Evolutionary conservation across 2,797 vertebrate genomes (phyloP).

Genomic region (Threskiornis aethiopicus): DNA sequence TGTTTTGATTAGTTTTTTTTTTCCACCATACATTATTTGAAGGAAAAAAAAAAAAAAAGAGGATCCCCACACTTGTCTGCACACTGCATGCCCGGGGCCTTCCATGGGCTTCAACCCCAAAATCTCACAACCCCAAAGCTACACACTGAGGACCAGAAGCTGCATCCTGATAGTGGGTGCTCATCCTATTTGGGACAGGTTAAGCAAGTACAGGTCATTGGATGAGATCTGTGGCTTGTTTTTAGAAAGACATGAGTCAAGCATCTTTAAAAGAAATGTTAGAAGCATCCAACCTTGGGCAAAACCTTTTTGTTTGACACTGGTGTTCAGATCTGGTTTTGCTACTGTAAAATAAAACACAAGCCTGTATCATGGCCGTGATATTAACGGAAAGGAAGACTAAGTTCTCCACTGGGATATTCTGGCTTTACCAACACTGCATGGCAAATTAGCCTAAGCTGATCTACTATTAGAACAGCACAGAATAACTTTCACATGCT

Average conservation of each 20-base stretch:
- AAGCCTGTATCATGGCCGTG: not conserved
- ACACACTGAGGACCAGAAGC: not conserved
- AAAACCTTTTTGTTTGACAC: not conserved
- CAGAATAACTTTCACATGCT: not conserved
- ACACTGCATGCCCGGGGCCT: accelerated
- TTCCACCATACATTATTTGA: not conserved
- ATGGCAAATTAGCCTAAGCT: not conserved
- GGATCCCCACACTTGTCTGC: not conserved
- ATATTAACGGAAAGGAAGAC: not conserved
- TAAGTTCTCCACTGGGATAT: not conserved
- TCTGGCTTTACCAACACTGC: not conserved
- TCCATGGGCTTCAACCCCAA: not conserved
- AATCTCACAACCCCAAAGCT: not conserved
- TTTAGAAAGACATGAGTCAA: not conserved
- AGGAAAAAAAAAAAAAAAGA: not conserved
- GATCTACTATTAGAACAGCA: not conserved
- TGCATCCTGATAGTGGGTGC: not conserved
- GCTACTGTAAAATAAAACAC: not conserved
- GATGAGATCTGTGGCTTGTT: not conserved
- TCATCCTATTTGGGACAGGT: not conserved
- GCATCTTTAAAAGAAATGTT: not conserved
- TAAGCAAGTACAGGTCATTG: not conserved
- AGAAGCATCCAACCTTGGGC: not conserved
- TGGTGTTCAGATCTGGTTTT: not conserved
- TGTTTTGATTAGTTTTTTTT: not conserved